Evolutionary conservation across 1,140 invertebrate genomes (phyloP).

Genomic region (Aleiodes sp.): DNA sequence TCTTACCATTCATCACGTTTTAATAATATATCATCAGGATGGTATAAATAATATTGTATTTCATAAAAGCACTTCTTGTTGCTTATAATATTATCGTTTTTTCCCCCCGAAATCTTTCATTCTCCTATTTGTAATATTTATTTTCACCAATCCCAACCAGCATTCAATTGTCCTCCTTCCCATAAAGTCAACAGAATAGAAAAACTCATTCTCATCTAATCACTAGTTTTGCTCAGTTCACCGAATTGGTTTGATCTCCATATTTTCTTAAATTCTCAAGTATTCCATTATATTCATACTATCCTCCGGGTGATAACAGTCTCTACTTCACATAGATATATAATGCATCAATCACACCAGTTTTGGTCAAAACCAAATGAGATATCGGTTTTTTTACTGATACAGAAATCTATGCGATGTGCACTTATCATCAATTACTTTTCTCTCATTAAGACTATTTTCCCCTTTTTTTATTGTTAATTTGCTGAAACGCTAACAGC

Average conservation of each 20-base stretch:
- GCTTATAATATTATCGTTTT: slow-evolving; percentile 63
- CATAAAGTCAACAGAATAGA: too few relatives aligned
- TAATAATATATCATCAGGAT: slow-evolving; percentile 52
- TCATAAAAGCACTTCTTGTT: slow-evolving; percentile 65
- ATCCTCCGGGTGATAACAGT: slow-evolving; percentile 35
- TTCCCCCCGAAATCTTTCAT: slow-evolving; percentile 48
- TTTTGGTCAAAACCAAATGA: neutral
- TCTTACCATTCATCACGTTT: neutral
- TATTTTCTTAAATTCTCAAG: neutral
- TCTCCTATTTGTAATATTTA: slow-evolving; percentile 36
- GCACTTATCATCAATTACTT: neutral
- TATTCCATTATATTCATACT: slow-evolving; percentile 34
- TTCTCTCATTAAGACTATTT: neutral
- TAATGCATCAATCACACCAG: slow-evolving; percentile 18
- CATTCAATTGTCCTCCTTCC: slow-evolving; percentile 42
- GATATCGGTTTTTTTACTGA: neutral
- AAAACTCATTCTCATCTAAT: too few relatives aligned
- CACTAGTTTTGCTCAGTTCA: slow-evolving; percentile 19
- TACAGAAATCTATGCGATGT: neutral
- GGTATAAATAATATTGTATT: slow-evolving; percentile 65
- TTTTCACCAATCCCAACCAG: slow-evolving; percentile 14
- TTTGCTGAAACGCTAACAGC: too few relatives aligned
- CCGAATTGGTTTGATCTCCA: slow-evolving; percentile 3
- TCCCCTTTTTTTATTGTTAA: too few relatives aligned
- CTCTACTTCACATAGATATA: slow-evolving; percentile 2